phyloP scores from a whole-genome alignment of 2,113 vertebrate species.

The Erythrocercus mccallii region DNA sequence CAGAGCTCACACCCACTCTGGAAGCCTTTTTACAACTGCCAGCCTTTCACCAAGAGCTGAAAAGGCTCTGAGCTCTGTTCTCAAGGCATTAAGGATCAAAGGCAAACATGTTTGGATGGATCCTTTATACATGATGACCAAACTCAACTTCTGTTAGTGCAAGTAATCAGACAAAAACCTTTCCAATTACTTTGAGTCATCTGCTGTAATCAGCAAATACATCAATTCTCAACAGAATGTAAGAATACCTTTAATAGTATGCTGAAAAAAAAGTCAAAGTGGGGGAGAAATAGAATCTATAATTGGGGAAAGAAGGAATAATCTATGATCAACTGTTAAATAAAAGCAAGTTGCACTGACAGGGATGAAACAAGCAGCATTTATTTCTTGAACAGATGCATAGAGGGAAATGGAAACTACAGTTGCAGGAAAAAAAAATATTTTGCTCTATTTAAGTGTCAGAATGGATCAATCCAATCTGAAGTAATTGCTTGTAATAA shows the following conservation, averaged over 20 bases:
- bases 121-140: neutral
- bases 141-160: neutral
- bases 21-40: neutral
- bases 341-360: neutral
- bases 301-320: neutral
- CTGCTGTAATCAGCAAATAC: neutral
- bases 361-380: neutral
- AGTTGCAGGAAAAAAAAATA: neutral
- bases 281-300: neutral
- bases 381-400: neutral
- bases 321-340: neutral
- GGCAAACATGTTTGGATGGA: neutral
- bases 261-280: rapidly evolving
- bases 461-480: neutral
- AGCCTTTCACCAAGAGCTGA: neutral
- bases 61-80: neutral
- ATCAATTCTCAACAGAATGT: neutral
- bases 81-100: neutral
- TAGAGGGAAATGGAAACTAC: neutral
- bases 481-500: neutral
- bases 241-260: neutral
- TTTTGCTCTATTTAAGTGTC: neutral
- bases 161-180: neutral
- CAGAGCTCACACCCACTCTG: neutral
- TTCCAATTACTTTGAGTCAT: neutral